These are phyloP conservation scores for Bembecia ichneumoniformis DNA, from an alignment of 2,888 invertebrate genomes.

Conservation along the genomic window DNA sequence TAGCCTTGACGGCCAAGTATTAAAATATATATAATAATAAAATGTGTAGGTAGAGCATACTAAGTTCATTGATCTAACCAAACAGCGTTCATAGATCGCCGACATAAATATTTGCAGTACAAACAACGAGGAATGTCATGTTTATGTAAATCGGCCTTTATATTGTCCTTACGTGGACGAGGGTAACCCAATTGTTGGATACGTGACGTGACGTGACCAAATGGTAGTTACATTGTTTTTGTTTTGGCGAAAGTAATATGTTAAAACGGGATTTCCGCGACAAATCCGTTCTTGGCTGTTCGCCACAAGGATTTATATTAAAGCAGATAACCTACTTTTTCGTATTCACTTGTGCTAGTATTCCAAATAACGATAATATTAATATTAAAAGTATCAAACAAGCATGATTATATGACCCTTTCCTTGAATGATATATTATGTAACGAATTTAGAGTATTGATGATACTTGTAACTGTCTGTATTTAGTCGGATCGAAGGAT, in stretches of 20 bases:
- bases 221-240: constrained; percentile 11
- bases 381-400: too few species aligned
- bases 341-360: too few species aligned
- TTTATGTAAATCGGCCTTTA: constrained; percentile 41
- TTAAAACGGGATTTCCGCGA: constrained; percentile 23
- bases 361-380: too few species aligned
- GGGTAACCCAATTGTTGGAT: constrained; percentile 41
- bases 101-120: constrained; percentile 31
- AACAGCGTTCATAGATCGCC: constrained; percentile 7
- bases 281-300: constrained; percentile 20
- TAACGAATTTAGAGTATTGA: too few species aligned
- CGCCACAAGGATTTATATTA: constrained; percentile 20
- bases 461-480: too few species aligned
- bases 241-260: constrained; percentile 43
- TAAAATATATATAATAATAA: too few species aligned
- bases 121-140: constrained; percentile 32
- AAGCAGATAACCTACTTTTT: too few species aligned
- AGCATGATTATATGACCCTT: too few species aligned
- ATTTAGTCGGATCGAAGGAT: too few species aligned
- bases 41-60: not conserved
- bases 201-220: constrained; percentile 31
- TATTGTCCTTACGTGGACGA: constrained; percentile 35
- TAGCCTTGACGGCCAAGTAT: too few species aligned
- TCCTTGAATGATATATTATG: too few species aligned
- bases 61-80: not conserved